A percentile compares a stretch with the other conserved stretches of the same genome.
Evolutionary conservation across 2,113 vertebrate genomes (phyloP).

Genomic region (Xenopus borealis): DNA sequence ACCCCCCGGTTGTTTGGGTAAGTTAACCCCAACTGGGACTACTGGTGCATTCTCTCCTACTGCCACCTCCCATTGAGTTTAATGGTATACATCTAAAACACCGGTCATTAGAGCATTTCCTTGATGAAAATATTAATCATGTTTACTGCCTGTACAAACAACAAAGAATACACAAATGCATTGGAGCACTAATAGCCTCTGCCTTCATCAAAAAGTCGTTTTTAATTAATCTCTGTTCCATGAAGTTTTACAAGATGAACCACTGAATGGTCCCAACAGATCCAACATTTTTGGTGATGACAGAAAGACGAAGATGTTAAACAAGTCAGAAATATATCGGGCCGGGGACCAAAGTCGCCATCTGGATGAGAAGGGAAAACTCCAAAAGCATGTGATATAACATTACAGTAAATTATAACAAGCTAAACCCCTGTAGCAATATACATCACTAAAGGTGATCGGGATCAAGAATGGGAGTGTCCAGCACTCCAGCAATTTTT

Average conservation of each 20-base stretch:
- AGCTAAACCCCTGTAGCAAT: no score
- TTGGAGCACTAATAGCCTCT: neutral
- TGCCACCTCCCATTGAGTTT: no score
- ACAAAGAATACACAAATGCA: neutral
- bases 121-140: no score
- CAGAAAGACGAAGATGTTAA: slow-evolving; percentile 26
- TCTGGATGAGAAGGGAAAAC: slow-evolving; percentile 21
- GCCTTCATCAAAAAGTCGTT: neutral
- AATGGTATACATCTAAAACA: no score
- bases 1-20: no score
- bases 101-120: no score
- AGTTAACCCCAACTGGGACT: no score
- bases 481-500: no score
- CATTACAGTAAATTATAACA: slow-evolving; percentile 38
- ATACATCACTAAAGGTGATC: no score
- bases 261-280: neutral
- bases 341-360: slow-evolving; percentile 29
- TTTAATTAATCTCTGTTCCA: slow-evolving; percentile 30
- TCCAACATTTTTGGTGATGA: slow-evolving; percentile 22
- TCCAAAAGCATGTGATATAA: slow-evolving; percentile 11
- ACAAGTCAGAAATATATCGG: slow-evolving; percentile 18
- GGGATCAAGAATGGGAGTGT: no score
- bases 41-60: no score
- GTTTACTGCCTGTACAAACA: neutral
- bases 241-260: slow-evolving; percentile 6